Evolutionary conservation across 2,797 vertebrate genomes (phyloP).

Genomic region (Picus viridis): DNA sequence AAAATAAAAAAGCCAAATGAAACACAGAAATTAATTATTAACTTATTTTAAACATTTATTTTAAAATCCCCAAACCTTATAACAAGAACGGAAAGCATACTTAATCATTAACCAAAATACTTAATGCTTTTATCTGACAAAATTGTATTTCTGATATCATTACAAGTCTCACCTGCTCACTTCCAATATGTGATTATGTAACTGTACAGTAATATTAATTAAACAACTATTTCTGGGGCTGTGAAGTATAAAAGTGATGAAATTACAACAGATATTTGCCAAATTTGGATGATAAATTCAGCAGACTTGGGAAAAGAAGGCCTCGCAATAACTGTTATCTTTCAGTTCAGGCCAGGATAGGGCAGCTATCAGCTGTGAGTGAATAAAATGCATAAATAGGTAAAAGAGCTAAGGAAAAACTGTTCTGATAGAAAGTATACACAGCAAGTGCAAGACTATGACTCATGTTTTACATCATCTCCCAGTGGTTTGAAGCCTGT

Average conservation of each 20-base stretch:
- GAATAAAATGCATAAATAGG: not conserved
- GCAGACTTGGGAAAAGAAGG: not conserved
- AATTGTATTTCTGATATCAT: not conserved
- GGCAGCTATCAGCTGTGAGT: not conserved
- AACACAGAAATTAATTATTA: not conserved
- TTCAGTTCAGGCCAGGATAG: not conserved
- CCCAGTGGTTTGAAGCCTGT: not conserved
- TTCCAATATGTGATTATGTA: not conserved
- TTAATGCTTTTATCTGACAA: rapidly evolving
- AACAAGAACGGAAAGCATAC: too few species aligned
- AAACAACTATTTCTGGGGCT: not conserved
- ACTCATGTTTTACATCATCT: not conserved
- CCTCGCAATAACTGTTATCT: not conserved
- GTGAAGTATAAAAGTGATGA: not conserved
- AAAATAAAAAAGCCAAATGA: not conserved
- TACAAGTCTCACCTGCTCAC: not conserved
- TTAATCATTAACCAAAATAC: not conserved
- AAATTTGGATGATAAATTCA: not conserved
- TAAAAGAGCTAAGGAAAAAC: not conserved
- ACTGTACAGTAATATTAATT: not conserved
- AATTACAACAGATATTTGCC: not conserved
- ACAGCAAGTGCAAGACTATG: not conserved
- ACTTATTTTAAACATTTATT: not conserved
- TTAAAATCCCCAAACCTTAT: too few species aligned
- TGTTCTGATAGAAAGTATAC: not conserved